A percentile compares a stretch with the other conserved stretches of the same genome.
Evolutionary conservation across 2,113 vertebrate genomes (phyloP).

Genomic region (Centropristis striata): DNA sequence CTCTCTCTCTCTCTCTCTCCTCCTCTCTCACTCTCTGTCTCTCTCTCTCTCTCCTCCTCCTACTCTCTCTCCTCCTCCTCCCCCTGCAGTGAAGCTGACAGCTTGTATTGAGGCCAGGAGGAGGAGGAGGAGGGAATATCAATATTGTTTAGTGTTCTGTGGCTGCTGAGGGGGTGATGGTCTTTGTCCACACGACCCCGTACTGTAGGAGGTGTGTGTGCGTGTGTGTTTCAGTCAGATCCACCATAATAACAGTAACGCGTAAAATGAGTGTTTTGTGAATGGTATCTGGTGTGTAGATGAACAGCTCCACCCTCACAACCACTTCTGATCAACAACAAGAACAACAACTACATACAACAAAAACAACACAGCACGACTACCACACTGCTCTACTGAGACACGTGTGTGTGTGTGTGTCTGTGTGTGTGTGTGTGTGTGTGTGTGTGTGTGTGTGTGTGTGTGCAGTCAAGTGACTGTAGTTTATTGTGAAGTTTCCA

Average conservation of each 20-base stretch:
- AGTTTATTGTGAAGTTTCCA: slow-evolving; percentile 38
- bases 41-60: not conserved
- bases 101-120: slow-evolving; percentile 40
- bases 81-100: slow-evolving; percentile 46
- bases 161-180: not conserved
- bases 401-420: not conserved
- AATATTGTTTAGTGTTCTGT: slow-evolving; percentile 26
- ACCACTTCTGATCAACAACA: no score
- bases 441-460: not conserved
- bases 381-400: not conserved
- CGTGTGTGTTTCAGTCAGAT: not conserved
- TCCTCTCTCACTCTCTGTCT: not conserved
- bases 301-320: no score
- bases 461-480: slow-evolving; percentile 10
- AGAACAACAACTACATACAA: no score
- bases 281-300: no score
- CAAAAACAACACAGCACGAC: no score
- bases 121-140: not conserved
- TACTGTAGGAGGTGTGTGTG: slow-evolving; percentile 15
- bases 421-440: not conserved
- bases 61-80: not conserved
- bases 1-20: not conserved
- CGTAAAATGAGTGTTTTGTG: no score
- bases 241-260: no score
- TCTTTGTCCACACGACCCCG: slow-evolving; percentile 27